Conservation (phyloP, 2,888 invertebrate species). For the Laothoe populi region DNA sequence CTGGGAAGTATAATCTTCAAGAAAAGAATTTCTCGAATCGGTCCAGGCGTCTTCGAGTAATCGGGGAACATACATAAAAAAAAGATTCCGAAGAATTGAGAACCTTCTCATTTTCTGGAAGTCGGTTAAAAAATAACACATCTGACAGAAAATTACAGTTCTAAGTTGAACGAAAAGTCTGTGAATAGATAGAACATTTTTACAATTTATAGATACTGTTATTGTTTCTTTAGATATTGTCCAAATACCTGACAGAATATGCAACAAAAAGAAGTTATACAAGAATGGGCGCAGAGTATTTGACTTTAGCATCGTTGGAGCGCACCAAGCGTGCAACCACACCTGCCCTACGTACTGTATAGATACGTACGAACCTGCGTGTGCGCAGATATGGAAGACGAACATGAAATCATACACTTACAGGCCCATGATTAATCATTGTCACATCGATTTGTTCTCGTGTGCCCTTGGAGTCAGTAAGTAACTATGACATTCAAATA, state of each 20-base stretch:
- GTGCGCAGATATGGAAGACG: conserved; percentile 62
- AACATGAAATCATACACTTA: conserved; percentile 37
- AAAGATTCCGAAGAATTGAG: no score
- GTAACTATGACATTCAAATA: conserved; percentile 44
- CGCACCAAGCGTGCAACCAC: conserved; percentile 71
- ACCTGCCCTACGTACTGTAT: conserved; percentile 70
- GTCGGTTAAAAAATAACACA: no score
- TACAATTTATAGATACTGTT: no score
- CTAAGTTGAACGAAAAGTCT: neutral
- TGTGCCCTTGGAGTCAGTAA: conserved; percentile 69
- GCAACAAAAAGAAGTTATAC: conserved; percentile 39
- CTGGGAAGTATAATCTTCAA: no score
- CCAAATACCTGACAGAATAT: conserved; percentile 49
- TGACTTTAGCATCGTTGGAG: conserved; percentile 67
- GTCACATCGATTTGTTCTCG: conserved; percentile 73
- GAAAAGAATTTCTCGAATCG: no score
- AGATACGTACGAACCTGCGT: conserved; percentile 69
- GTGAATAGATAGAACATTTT: no score
- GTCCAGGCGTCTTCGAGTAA: no score
- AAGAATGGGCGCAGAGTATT: conserved; percentile 48
- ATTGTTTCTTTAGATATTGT: conserved; percentile 58
- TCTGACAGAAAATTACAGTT: no score
- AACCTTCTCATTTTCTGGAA: no score
- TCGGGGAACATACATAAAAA: no score
- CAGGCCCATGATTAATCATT: conserved; percentile 71